Conservation (phyloP, 2,888 invertebrate species). For the Augochlorella aurata region DNA sequence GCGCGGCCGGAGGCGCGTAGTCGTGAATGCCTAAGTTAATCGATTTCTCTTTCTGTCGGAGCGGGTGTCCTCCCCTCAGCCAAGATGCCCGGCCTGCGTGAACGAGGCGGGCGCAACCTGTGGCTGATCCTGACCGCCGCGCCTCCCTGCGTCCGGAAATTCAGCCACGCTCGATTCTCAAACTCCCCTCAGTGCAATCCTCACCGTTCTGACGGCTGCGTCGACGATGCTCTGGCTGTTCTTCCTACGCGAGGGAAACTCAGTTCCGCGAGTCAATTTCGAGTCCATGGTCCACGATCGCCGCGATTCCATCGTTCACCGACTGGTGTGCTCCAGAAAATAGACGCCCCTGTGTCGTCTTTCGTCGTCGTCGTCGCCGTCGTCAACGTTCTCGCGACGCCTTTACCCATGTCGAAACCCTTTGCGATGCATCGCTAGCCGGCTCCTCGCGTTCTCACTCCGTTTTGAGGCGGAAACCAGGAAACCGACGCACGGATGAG, state of each 20-base stretch:
- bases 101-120: conserved; percentile 77
- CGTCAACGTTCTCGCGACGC: not conserved
- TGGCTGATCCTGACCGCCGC: conserved; percentile 80
- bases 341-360: not conserved
- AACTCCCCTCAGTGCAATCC: conserved; percentile 77
- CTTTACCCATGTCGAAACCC: not conserved
- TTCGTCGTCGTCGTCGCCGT: not conserved
- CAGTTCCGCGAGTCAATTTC: not conserved
- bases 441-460: conserved; percentile 16
- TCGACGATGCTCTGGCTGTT: conserved; percentile 27
- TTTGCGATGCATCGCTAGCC: conserved; percentile 18
- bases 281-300: conserved; percentile 12
- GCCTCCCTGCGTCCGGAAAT: conserved; percentile 78
- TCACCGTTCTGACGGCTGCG: conserved; percentile 73
- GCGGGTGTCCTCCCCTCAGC: conserved; percentile 57
- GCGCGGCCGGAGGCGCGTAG: conserved; percentile 4
- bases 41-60: conserved; percentile 66
- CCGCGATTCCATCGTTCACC: conserved; percentile 31
- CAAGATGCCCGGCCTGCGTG: conserved; percentile 68
- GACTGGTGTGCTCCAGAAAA: not conserved
- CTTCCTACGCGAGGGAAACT: conserved; percentile 34
- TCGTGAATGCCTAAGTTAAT: conserved; percentile 60
- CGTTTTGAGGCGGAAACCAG: not conserved
- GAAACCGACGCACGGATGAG: conserved; percentile 13
- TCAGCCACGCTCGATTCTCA: conserved; percentile 77